Conservation (phyloP, 2,888 invertebrate genomes). For the Arctia plantaginis region DNA sequence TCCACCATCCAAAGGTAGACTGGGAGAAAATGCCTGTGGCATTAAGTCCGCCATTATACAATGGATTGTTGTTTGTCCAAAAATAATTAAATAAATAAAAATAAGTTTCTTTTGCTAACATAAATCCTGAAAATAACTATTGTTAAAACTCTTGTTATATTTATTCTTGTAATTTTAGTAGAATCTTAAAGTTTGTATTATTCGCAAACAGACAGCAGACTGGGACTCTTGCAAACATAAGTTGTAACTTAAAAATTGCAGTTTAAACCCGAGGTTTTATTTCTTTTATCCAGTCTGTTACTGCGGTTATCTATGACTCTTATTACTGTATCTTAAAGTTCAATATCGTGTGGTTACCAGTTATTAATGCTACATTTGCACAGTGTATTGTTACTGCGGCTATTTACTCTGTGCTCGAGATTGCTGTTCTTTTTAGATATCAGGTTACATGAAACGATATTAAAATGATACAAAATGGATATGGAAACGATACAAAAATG, state of each 20-base stretch:
- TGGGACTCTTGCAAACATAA: constrained; percentile 27
- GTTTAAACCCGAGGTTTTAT: constrained; percentile 35
- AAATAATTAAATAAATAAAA: too few relatives aligned
- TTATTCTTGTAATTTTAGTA: constrained; percentile 1
- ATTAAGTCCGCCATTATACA: too few relatives aligned
- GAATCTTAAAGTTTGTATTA: constrained; percentile 13
- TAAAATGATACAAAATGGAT: constrained; percentile 26
- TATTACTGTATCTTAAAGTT: constrained; percentile 23
- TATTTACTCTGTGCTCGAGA: constrained; percentile 55
- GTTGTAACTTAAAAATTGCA: constrained; percentile 39
- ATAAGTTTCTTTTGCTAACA: neutral
- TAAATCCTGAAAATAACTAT: neutral
- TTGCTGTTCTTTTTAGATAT: constrained; percentile 46
- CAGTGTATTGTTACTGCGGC: constrained; percentile 55
- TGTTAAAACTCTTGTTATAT: neutral
- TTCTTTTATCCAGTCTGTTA: constrained; percentile 19
- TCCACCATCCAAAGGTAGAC: too few relatives aligned
- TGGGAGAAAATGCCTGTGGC: too few relatives aligned
- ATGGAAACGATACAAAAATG: neutral
- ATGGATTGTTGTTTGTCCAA: too few relatives aligned
- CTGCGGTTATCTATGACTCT: constrained; percentile 19
- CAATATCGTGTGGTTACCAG: constrained; percentile 26
- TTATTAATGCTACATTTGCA: constrained; percentile 49
- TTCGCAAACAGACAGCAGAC: constrained; percentile 21
- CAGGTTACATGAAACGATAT: constrained; percentile 31